A percentile compares a stretch with the other conserved stretches of the same genome.
These are phyloP conservation scores for Grammomys dolichurus DNA, from an alignment of 2,113 vertebrate species.

Conservation along the genomic window DNA sequence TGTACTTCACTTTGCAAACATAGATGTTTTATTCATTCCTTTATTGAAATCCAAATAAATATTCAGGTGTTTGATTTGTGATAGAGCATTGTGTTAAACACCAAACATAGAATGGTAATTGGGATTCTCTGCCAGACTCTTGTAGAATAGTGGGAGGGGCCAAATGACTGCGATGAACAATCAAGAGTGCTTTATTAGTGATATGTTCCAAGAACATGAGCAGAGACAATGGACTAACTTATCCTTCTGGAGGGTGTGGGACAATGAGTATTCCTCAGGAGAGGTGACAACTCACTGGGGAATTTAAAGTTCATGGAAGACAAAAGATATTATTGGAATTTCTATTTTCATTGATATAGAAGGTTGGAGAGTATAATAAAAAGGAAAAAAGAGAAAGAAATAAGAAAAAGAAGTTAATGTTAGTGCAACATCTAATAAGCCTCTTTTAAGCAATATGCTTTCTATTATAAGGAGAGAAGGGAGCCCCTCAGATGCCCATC, in stretches of 20 bases:
- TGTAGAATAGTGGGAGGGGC: constrained; percentile 40
- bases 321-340: background rate
- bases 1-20: constrained; percentile 30
- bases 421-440: constrained; percentile 3
- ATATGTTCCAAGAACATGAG: background rate
- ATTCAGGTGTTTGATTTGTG: constrained; percentile 41
- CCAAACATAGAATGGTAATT: constrained; percentile 32
- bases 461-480: background rate
- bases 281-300: background rate
- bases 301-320: background rate
- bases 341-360: background rate
- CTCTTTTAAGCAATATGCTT: background rate
- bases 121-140: constrained; percentile 44
- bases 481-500: background rate
- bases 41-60: constrained; percentile 52
- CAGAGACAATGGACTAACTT: background rate
- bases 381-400: background rate
- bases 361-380: background rate
- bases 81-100: constrained; percentile 33
- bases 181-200: constrained; percentile 19
- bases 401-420: background rate
- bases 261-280: background rate
- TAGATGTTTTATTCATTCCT: constrained; percentile 25
- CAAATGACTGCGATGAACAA: constrained; percentile 42
- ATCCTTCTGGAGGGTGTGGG: background rate